phyloP scores from a whole-genome alignment of 1,140 invertebrate species.

The Muscidifurax raptorellus region DNA sequence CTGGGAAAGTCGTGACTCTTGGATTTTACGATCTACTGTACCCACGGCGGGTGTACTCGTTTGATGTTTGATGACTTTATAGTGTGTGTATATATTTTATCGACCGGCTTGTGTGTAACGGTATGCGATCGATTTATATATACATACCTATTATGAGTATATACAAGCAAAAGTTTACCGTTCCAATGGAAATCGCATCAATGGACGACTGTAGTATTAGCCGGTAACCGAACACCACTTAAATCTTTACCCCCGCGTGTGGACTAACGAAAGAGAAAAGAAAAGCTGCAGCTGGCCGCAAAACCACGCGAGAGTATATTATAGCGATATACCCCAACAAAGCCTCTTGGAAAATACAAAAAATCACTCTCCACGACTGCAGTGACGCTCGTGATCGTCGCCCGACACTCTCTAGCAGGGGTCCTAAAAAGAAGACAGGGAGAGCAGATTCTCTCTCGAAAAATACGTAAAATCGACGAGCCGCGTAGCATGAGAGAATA shows the following conservation, averaged over 20 bases:
- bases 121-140: not conserved
- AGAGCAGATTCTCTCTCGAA: not conserved
- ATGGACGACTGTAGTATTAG: not conserved
- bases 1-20: not conserved
- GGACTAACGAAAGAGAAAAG: not conserved
- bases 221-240: not conserved
- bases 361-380: not conserved
- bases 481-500: conserved; percentile 63
- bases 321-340: not conserved
- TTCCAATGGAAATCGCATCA: not conserved
- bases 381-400: too few relatives aligned
- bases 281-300: not conserved
- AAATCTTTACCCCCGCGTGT: not conserved
- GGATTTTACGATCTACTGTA: not conserved
- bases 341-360: not conserved
- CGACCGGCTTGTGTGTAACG: too few relatives aligned
- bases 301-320: too few relatives aligned
- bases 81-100: not conserved
- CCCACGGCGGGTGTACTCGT: not conserved
- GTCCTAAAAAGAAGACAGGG: not conserved
- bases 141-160: too few relatives aligned
- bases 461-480: conserved; percentile 42
- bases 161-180: not conserved
- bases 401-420: not conserved
- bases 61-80: not conserved